Evolutionary conservation across 2,113 vertebrate genomes (phyloP), one percentile per base, ranked within the genome.

Genomic region (Rana temporaria): DNA sequence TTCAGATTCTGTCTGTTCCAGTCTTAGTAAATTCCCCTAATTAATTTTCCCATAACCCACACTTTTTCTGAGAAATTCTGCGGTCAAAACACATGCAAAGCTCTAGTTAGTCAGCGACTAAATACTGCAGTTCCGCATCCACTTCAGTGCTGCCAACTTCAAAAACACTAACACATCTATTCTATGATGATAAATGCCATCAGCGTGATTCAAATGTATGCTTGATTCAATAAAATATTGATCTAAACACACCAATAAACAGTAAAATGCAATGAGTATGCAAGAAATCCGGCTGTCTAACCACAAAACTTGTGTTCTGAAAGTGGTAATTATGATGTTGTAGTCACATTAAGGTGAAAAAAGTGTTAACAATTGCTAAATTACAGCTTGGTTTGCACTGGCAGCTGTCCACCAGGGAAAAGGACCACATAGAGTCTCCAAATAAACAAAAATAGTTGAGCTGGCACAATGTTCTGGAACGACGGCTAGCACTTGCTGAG

Each of bases 381-480:
- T 57, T 83, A 66, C 64, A 70, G 26, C 79, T 63, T 52, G 57
- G 63, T 15, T 53, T 63, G 24, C 19, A 19, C 24, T 72, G 38
- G 57, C 57, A 72, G 68, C 8, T 52, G 15, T 56, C 70, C 70
- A 34, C 70, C 24, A 5, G 48, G 56, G 60, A 65, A 84, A 68
- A 57, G 65, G 78, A 82, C 20, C 70, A 66, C 81, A 34, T 34
- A 72, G 30, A 20, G 20, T 12, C 18, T 80, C 72, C 60, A 66
- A 82, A 59, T 68, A 86, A 85, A 19, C 62, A 81, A 82, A 60
- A 86, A 78, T 64, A 86, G 79, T 82, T 84, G 83, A 86, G 71
- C 16, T 88, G 84, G 86, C 80, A 75, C 85, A 81, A 78, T 78
- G 57, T 0, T 0, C 63, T 14, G 68, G 80, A 86, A 78, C 78